Base-by-base conservation (phyloP, 2,797 vertebrate species). In the Dicrostonyx torquatus region DNA sequence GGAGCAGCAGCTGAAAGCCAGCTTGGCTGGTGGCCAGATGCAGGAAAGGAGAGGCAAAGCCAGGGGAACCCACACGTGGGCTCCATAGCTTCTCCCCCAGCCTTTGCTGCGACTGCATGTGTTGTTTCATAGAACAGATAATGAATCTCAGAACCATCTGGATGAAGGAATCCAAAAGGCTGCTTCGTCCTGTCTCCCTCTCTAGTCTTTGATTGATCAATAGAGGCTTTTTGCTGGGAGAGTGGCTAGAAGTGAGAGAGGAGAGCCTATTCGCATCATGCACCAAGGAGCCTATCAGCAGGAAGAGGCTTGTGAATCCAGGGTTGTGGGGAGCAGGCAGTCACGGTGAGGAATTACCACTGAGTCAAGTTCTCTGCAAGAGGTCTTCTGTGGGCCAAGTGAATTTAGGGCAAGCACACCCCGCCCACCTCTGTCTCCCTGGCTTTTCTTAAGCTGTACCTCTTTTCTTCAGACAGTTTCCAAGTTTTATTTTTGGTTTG, bases 131-230 rank as follows among this genome's bases (percentile, higher is more conserved):
- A 88, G 95, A 93, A 85, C 55, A 97, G 43, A 77, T 97, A 97
- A 98, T 97, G 98, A 98, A 98, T 98, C 96, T 96, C 98, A 98
- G 98, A 96, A 90, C 95, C 96, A 60, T 94, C 97, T 50, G 87
- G 93, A 95, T 91, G 94, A 94, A 93, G 90, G 64, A 78, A 87
- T 88, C 94, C 89, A 70, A 94, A 96, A 97, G 93, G 58, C 73
- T 26, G 94, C 92, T 97, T 95, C 82, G 96, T 94, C 95, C 94
- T 58, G 87, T 93, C 88, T 95, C 96, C 76, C 43, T 11, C 11
- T 85, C 48, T 3, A 94, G 89, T 86, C 77, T 96, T 73, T 96
- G 97, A 96, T 96, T 93, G 96, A 96, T 20, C 58, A 73, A 58
- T 15, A 87, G 96, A 93, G 90, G 92, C 64, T 58, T 82, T 72